Base-by-base conservation (phyloP, 92 coral and sea anemone genomes). In the Epizoanthus rinbou region DNA sequence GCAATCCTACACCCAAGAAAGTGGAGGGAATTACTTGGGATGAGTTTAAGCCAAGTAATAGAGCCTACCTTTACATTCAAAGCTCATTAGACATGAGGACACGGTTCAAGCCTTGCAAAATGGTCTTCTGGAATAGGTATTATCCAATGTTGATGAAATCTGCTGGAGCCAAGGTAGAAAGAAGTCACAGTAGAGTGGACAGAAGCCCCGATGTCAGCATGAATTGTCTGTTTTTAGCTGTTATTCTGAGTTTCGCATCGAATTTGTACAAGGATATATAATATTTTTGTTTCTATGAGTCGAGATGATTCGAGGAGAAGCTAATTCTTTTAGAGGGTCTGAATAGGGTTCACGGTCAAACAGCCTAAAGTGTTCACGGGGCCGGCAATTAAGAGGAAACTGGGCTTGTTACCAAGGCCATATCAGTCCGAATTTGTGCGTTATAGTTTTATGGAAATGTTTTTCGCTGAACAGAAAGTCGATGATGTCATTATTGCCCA, bases 71-170 rank as follows among this genome's bases (percentile, higher is more conserved):
- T 31, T 90, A 87, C 78, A 88, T 93, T 73, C 73, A 84, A 17
- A 64, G 59, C 50, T 75, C 79, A 6, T 87, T 88, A 7, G 76
- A 25, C n/a, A 86, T 78, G 87, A 83, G 83, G 33, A 67, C 19
- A 21, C 85, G 89, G 57, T 93, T 73, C 73, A 90, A 80, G 63
- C 89, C 94, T 25, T 74, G 86, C 21, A 69, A 84, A 64, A 84
- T 88, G 91, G 94, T 91, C n/a, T 93, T 93, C 79, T 93, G 97
- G 97, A 85, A 87, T 60, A 66, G 72, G 31, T 90, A 87, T 70
- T 90, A 58, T 37, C 69, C 22, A 43, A 31, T 28, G 4, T 3
- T 76, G 45, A 28, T 59, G 22, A 41, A 35, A 3, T 57, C 52
- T 76, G 45, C 37, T 17, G 22, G 60, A 3, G 16, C 3, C 21